phyloP scores from a whole-genome alignment of 1,140 invertebrate species.

The Aricia agestis region DNA sequence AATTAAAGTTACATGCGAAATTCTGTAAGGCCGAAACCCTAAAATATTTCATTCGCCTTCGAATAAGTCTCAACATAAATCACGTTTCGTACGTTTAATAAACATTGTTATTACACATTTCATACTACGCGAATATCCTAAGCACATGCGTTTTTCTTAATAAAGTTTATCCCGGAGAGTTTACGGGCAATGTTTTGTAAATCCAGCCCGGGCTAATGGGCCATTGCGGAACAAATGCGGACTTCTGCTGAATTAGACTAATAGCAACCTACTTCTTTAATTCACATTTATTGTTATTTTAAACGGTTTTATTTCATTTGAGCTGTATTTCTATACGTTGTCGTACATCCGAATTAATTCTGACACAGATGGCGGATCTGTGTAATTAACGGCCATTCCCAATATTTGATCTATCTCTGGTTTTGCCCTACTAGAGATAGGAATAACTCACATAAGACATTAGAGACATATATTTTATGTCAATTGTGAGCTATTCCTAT shows the following conservation, averaged over 20 bases:
- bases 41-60: neutral
- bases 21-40: neutral
- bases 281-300: constrained; percentile 41
- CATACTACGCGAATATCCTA: constrained; percentile 36
- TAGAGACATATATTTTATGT: too few relatives aligned
- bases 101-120: neutral
- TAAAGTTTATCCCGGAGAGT: constrained; percentile 51
- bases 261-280: constrained; percentile 51
- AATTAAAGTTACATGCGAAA: too few relatives aligned
- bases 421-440: too few relatives aligned
- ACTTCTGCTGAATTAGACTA: constrained; percentile 58
- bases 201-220: constrained; percentile 52
- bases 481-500: too few relatives aligned
- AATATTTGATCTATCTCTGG: too few relatives aligned
- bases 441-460: too few relatives aligned
- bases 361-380: too few relatives aligned
- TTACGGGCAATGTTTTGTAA: constrained; percentile 60
- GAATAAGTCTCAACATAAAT: neutral
- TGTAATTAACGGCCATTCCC: too few relatives aligned
- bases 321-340: neutral
- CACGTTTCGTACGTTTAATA: neutral
- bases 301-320: constrained; percentile 32
- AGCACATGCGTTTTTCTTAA: constrained; percentile 59
- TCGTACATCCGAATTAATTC: neutral
- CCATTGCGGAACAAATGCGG: constrained; percentile 55